Evolutionary conservation across 2,888 invertebrate genomes (phyloP).

Genomic region (Epinotia brunnichana): DNA sequence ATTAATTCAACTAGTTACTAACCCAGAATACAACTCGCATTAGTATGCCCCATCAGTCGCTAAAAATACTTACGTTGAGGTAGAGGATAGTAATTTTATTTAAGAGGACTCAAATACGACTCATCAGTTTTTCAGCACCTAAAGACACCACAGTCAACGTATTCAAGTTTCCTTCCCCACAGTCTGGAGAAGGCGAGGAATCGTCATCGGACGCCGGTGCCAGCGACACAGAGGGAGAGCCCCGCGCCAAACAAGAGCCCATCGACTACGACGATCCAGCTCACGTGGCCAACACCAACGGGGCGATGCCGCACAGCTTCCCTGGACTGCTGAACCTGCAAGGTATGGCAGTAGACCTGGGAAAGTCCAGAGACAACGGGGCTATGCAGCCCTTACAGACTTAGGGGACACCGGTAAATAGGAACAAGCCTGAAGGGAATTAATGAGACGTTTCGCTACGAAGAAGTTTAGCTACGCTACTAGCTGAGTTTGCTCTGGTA

Average conservation of each 20-base stretch:
- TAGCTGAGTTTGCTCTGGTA: not conserved
- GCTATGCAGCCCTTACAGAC: not conserved
- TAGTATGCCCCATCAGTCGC: too few relatives aligned
- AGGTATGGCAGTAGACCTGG: conserved; percentile 77
- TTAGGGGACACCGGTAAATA: not conserved
- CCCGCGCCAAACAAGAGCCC: conserved; percentile 88
- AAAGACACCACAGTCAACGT: not conserved
- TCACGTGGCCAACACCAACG: conserved; percentile 86
- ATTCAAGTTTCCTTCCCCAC: conserved; percentile 1
- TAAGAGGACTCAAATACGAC: not conserved
- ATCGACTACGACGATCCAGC: conserved; percentile 88
- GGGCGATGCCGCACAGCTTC: conserved; percentile 88
- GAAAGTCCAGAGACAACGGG: not conserved
- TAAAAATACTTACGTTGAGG: too few relatives aligned
- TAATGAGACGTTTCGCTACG: not conserved
- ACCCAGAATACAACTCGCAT: too few relatives aligned
- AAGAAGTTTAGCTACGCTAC: not conserved
- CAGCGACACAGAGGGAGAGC: conserved; percentile 87
- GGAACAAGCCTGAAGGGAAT: not conserved
- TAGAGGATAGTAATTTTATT: too few relatives aligned
- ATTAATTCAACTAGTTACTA: too few relatives aligned
- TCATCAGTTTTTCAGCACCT: not conserved
- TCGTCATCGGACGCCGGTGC: conserved; percentile 93
- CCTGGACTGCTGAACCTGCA: conserved; percentile 92
- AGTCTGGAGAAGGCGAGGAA: conserved; percentile 88